Conservation (phyloP, 2,888 invertebrate species). For the Drosophila multiciliata region DNA sequence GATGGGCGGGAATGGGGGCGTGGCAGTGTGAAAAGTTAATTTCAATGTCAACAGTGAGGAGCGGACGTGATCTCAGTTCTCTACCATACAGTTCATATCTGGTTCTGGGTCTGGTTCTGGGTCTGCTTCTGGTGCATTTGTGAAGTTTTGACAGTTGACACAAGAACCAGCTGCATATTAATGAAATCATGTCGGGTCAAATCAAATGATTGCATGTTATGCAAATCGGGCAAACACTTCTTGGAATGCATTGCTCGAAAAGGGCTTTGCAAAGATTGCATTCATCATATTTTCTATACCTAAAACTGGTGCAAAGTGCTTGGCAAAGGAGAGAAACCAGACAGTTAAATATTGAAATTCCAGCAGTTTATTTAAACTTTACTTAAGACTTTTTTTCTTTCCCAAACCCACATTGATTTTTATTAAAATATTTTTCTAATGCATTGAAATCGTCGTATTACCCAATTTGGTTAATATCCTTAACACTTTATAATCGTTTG, state of each 20-base stretch:
- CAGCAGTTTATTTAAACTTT: not conserved
- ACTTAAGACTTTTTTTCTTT: not conserved
- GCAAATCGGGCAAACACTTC: conserved; percentile 13
- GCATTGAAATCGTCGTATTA: not conserved
- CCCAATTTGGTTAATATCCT: not conserved
- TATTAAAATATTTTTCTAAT: not conserved
- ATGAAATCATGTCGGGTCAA: conserved; percentile 34
- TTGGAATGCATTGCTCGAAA: not conserved
- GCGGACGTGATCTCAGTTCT: conserved; percentile 19
- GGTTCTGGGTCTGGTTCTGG: not conserved
- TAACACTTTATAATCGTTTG: not conserved
- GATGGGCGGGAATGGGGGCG: not conserved
- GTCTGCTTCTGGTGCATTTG: conserved; percentile 12
- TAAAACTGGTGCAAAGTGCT: not conserved
- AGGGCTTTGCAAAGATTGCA: conserved; percentile 3
- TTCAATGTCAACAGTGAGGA: conserved; percentile 37
- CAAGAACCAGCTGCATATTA: conserved; percentile 46
- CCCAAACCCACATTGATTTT: not conserved
- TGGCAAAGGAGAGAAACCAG: no score
- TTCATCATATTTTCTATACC: not conserved
- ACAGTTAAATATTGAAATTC: not conserved
- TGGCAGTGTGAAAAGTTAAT: conserved; percentile 9
- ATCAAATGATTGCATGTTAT: conserved; percentile 22
- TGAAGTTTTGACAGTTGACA: conserved; percentile 34
- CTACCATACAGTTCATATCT: not conserved